Base-by-base conservation (phyloP, 2,888 invertebrate species). In the Noctua janthina region DNA sequence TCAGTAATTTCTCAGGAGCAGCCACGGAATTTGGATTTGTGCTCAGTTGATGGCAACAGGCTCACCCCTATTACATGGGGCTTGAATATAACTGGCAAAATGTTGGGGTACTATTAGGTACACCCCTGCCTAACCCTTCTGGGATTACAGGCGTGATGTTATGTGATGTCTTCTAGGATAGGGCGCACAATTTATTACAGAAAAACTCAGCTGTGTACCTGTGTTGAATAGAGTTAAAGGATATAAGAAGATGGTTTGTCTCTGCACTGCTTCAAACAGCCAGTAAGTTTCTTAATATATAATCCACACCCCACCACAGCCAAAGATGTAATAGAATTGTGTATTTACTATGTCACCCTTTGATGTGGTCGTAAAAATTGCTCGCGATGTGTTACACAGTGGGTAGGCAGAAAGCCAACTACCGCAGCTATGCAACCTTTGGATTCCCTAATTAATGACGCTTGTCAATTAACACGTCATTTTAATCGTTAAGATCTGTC, bases 391-490 rank as follows among this genome's bases (percentile, higher is more conserved):
- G 87, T 76, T 71, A 76, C 51, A 69, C 71, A 62, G 66, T 68
- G n/a, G 74, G 71, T 70, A 79, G 85, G 85, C 85, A 85, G 23
- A 2, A 29, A 67, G 85, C 85, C 85, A 86, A 87, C 49, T 62
- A 20, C 23, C 20, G 43, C 59, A n/a, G 85, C 59, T 66, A 83
- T 83, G 87, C 77, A 86, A 86, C 85, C 85, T 86, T 85, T 86
- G 72, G 23, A 85, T 85, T 68, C 70, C 51, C 66, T 73, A 84
- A 81, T 77, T 87, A 84, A 72, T 81, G 64, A 74, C 59, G 43
- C 56, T 72, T 67, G 88, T 86, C 85, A 78, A 87, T 87, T 86
- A 87, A 43, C 85, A 81, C 77, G 29, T 81, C 39, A 85, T 86
- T 78, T 64, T 62, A 79, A 73, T 81, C 69, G 75, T 68, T 85